Base-by-base conservation (phyloP, 2,888 invertebrate species). In the Laothoe populi region DNA sequence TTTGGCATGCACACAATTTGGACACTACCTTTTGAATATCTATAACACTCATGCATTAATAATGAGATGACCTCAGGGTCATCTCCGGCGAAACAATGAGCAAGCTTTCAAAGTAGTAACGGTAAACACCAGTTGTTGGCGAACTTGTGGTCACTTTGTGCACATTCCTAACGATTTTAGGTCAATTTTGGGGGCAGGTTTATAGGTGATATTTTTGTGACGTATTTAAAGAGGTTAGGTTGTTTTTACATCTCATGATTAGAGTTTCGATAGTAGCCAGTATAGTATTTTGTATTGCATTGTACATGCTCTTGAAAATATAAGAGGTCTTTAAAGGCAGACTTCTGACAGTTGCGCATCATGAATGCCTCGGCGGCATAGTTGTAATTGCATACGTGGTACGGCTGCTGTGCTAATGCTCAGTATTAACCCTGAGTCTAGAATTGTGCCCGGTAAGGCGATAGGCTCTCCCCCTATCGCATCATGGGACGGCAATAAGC, bases 1-100 rank as follows among this genome's bases (percentile, higher is more conserved):
- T 48, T 48, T 48, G 24, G n/a, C n/a, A 24, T 23, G 26, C 16
- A 49, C n/a, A 49, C 16, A 49, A 11, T 53, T 46, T 46, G 23
- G 13, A 23, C 21, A 5, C 19, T 35, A 53, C 35, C 53, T 19
- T 16, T 35, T 8, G 53, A 35, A 35, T 35, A 53, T 53, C 53
- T 35, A 35, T 53, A 53, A 53, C 31, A 53, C 35, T 53, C 53
- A 53, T 53, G 53, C 53, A 53, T 53, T 53, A 53, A 53, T 53
- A 53, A 53, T 53, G 35, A 53, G 53, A 53, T 19, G 53, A 53
- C 53, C 53, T 19, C 2, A 19, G 11, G 53, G 31, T 53, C 53
- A 31, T 19, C 35, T 16, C 16, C 8, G 46, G 46, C 53, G 53
- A 19, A 35, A 53, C 53, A 53, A 53, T 53, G 31, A 21, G 53